Evolutionary conservation across 2,888 invertebrate genomes (phyloP).

Genomic region (Baccha elongata): DNA sequence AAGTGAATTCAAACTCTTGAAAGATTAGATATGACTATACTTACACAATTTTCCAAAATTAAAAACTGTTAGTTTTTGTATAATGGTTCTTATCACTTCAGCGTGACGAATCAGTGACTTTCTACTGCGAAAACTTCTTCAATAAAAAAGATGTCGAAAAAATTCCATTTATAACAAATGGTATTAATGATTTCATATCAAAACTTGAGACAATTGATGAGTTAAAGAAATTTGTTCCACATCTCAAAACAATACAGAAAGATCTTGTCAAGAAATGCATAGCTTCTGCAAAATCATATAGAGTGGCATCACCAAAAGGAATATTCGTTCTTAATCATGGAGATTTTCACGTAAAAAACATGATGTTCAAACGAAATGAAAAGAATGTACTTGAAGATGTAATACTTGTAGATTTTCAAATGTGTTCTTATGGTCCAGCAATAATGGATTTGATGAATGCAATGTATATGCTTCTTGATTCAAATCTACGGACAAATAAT

Average conservation of each 20-base stretch:
- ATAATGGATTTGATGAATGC: conserved; percentile 75
- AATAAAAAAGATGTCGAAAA: background rate
- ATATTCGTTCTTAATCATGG: conserved; percentile 75
- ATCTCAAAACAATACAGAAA: background rate
- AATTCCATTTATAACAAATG: background rate
- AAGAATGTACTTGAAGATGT: conserved; percentile 3
- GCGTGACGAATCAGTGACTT: background rate
- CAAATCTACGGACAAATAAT: conserved; percentile 70
- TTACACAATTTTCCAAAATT: too few species aligned
- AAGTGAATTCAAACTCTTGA: too few species aligned
- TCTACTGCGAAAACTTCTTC: background rate
- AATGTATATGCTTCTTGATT: conserved; percentile 74
- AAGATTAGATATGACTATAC: too few species aligned
- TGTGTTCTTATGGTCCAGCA: conserved; percentile 75
- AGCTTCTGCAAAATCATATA: background rate
- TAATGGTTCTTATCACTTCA: conserved; percentile 49
- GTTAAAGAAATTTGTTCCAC: background rate
- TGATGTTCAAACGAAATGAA: conserved; percentile 76
- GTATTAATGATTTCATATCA: background rate
- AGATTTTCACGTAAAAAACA: conserved; percentile 77
- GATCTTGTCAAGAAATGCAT: background rate
- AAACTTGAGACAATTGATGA: conserved; percentile 6
- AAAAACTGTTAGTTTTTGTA: too few species aligned
- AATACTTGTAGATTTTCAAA: conserved; percentile 76
- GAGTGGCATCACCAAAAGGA: background rate